These are phyloP conservation scores for Drosophila monieri DNA, from an alignment of 2,888 invertebrate genomes.

Conservation along the genomic window DNA sequence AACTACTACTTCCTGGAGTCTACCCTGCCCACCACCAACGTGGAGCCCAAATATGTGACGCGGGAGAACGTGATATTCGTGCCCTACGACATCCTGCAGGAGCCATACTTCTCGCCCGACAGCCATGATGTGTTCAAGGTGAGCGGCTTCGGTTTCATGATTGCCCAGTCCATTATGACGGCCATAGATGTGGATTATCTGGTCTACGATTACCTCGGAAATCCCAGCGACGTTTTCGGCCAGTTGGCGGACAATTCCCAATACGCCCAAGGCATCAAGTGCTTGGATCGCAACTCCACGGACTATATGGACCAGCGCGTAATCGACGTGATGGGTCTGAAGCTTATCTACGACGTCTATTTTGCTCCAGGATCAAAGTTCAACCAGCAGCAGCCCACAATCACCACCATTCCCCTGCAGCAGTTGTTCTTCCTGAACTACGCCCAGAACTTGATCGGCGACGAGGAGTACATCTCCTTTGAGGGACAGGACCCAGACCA, in stretches of 20 bases:
- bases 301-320: constrained; percentile 67
- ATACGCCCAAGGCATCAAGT: constrained; percentile 20
- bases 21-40: constrained; percentile 29
- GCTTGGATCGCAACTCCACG: constrained; percentile 54
- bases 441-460: constrained; percentile 80
- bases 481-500: constrained; percentile 70
- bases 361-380: constrained; percentile 49
- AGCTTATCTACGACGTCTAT: constrained; percentile 65
- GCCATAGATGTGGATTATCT: constrained; percentile 65
- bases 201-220: constrained; percentile 53
- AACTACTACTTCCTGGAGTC: constrained; percentile 34
- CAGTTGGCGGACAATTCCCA: constrained; percentile 34
- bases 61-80: constrained; percentile 70
- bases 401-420: constrained; percentile 44
- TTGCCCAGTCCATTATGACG: constrained; percentile 75
- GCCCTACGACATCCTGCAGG: constrained; percentile 69
- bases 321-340: constrained; percentile 73
- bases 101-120: constrained; percentile 50
- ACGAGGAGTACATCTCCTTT: constrained; percentile 27
- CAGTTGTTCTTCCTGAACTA: constrained; percentile 71
- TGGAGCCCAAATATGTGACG: constrained; percentile 64
- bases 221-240: constrained; percentile 19
- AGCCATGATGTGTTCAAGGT: constrained; percentile 62
- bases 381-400: constrained; percentile 43
- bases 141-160: constrained; percentile 71